A percentile compares a stretch with the other conserved stretches of the same genome.
Evolutionary conservation across 2,888 invertebrate genomes (phyloP).

Genomic region (Smittia sp.): DNA sequence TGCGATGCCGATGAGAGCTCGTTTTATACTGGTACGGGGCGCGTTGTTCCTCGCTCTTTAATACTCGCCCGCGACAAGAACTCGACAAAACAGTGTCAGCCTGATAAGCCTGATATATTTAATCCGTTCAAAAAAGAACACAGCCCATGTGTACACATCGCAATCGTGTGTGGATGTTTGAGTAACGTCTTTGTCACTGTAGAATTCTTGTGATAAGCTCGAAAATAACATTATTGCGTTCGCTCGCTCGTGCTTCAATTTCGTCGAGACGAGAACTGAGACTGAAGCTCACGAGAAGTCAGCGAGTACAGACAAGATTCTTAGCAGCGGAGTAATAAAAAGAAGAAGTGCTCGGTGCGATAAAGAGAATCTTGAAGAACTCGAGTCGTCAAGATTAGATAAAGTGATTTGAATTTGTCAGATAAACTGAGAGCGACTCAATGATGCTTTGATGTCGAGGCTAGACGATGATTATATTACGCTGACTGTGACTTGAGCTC

Average conservation of each 20-base stretch:
- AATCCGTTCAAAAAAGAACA: conserved; percentile 23
- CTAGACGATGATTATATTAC: neutral
- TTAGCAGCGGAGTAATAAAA: too few species aligned
- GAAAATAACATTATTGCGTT: too few species aligned
- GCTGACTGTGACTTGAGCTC: neutral
- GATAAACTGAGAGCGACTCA: neutral
- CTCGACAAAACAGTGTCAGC: conserved; percentile 20
- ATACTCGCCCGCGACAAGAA: conserved; percentile 26
- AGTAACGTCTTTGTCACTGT: conserved; percentile 2
- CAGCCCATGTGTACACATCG: conserved; percentile 5
- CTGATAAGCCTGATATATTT: conserved; percentile 13
- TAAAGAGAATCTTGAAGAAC: neutral
- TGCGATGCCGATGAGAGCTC: conserved; percentile 15
- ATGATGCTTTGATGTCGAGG: neutral
- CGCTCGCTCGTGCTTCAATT: too few species aligned
- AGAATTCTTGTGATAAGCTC: neutral
- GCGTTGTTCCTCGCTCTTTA: conserved; percentile 16
- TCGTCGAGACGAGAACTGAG: too few species aligned
- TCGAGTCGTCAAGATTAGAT: conserved; percentile 4
- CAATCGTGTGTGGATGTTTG: conserved; percentile 6
- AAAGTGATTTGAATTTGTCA: conserved; percentile 20
- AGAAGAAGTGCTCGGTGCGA: neutral
- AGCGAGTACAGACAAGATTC: neutral
- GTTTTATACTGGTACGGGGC: conserved; percentile 34
- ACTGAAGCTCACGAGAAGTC: too few species aligned